Evolutionary conservation across 2,888 invertebrate species (phyloP).

Genomic region (Nysson spinosus): DNA sequence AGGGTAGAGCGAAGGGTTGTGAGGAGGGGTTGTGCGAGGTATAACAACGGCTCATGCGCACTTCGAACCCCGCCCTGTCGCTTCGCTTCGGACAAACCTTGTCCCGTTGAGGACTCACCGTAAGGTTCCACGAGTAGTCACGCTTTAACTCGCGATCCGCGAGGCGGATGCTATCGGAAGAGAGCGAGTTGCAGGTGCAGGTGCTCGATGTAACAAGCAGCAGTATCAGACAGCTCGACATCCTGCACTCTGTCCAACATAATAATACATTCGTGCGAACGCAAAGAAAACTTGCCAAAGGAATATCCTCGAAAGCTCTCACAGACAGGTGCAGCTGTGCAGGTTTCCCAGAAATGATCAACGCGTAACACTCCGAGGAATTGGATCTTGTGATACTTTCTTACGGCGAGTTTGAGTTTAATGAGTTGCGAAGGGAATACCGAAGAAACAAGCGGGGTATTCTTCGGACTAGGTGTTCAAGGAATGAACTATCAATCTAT

Average conservation of each 20-base stretch:
- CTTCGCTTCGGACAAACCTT: conserved; percentile 53
- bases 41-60: conserved; percentile 67
- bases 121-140: conserved; percentile 60
- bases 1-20: conserved; percentile 37
- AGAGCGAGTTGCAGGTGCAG: conserved; percentile 37
- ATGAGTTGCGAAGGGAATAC: too few species aligned
- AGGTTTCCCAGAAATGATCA: neutral
- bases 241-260: neutral
- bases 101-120: conserved; percentile 58
- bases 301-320: neutral
- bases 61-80: conserved; percentile 74
- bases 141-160: conserved; percentile 67
- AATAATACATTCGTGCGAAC: too few species aligned
- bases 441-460: too few species aligned
- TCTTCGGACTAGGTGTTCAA: too few species aligned
- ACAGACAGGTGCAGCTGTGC: neutral
- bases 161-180: conserved; percentile 61
- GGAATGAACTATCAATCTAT: too few species aligned
- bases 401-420: too few species aligned
- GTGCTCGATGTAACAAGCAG: conserved; percentile 38
- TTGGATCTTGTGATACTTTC: too few species aligned
- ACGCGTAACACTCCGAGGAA: too few species aligned
- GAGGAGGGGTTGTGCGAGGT: conserved; percentile 35
- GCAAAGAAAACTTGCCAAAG: neutral
- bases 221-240: neutral